Evolutionary conservation across 2,888 invertebrate species (phyloP).

Genomic region (Dinocampus coccinellae): DNA sequence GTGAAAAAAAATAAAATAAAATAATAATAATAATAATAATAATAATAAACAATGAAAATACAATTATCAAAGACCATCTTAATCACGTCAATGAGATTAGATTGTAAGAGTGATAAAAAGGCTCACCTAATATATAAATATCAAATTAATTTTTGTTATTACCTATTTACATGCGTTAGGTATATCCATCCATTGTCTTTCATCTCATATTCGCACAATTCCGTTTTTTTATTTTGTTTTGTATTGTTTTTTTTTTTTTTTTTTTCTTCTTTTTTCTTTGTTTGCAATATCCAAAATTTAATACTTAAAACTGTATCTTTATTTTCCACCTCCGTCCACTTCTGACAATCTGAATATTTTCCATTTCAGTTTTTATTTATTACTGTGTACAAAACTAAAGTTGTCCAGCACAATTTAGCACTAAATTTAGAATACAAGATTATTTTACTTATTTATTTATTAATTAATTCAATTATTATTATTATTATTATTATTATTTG

Average conservation of each 20-base stretch:
- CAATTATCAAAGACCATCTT: slow-evolving; percentile 48
- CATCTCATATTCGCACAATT: slow-evolving; percentile 30
- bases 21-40: too few species aligned
- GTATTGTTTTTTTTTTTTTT: slow-evolving; percentile 17
- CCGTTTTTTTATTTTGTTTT: too few species aligned
- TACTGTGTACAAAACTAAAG: slow-evolving; percentile 65
- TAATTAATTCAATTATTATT: slow-evolving; percentile 44
- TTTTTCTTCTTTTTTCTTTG: neutral
- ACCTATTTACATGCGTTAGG: slow-evolving; percentile 52
- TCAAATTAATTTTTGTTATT: slow-evolving; percentile 39
- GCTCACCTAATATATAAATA: slow-evolving; percentile 40
- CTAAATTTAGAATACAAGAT: slow-evolving; percentile 66
- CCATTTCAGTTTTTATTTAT: slow-evolving; percentile 36
- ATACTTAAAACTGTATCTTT: slow-evolving; percentile 51
- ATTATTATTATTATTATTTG: neutral
- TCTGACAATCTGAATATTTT: slow-evolving; percentile 51
- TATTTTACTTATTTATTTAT: slow-evolving; percentile 42
- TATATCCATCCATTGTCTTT: slow-evolving; percentile 52
- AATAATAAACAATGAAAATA: slow-evolving; percentile 28
- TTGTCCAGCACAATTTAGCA: slow-evolving; percentile 63
- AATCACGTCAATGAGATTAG: slow-evolving; percentile 46
- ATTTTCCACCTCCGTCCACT: slow-evolving; percentile 26
- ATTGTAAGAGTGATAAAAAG: slow-evolving; percentile 47
- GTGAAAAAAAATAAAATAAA: too few species aligned
- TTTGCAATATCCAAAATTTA: slow-evolving; percentile 60